Evolutionary conservation across 2,797 vertebrate genomes (phyloP).

Genomic region (Schizothorax lantsangensis): DNA sequence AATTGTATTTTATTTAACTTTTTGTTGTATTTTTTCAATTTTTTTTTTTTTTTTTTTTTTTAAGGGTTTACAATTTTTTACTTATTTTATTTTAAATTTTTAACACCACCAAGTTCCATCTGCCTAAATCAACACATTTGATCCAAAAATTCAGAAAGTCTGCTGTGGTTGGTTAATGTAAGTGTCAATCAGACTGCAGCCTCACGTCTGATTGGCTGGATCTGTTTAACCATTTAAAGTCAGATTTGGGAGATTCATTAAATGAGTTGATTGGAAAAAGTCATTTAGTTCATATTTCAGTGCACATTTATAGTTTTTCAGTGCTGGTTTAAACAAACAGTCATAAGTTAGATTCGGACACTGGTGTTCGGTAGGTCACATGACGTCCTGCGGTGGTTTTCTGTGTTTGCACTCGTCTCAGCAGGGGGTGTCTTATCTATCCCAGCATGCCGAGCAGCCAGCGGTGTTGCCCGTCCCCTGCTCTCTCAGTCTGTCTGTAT

Average conservation of each 20-base stretch:
- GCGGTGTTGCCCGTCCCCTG: neutral
- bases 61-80: no score
- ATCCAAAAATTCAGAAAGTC: neutral
- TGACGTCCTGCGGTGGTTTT: neutral
- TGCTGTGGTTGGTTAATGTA: neutral
- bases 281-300: neutral
- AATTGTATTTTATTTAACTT: no score
- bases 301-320: neutral
- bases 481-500: neutral
- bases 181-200: neutral
- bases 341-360: neutral
- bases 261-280: neutral
- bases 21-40: no score
- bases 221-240: neutral
- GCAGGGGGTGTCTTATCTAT: neutral
- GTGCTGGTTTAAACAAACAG: neutral
- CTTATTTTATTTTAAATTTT: no score
- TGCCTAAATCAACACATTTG: neutral
- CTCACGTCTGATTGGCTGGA: neutral
- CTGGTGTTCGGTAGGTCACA: neutral
- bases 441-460: neutral
- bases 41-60: no score
- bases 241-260: no score
- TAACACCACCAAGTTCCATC: neutral
- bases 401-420: neutral